A percentile compares a stretch with the other conserved stretches of the same genome.
Conservation (phyloP, 2,888 invertebrate species). For the Dendrolimus houi region DNA sequence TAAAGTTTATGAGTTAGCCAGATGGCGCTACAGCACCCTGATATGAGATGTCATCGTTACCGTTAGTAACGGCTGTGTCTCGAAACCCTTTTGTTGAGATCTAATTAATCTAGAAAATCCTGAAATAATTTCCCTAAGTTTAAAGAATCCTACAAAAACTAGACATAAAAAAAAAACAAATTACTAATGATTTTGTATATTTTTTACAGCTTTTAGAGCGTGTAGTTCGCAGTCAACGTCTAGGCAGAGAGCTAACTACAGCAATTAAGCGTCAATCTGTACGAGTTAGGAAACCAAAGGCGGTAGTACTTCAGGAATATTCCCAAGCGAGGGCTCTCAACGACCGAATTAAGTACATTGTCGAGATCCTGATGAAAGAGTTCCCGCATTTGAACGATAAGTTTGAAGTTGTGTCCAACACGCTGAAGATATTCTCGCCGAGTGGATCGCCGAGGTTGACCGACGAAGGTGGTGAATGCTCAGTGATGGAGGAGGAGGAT, state of each 20-base stretch:
- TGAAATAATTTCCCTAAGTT: too few species aligned
- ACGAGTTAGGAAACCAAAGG: constrained; percentile 54
- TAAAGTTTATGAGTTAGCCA: too few species aligned
- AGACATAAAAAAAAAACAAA: too few species aligned
- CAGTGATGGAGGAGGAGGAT: constrained; percentile 16
- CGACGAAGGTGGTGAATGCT: constrained; percentile 17
- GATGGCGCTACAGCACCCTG: too few species aligned
- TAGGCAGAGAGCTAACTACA: constrained; percentile 76
- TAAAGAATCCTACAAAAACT: too few species aligned
- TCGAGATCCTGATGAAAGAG: constrained; percentile 75
- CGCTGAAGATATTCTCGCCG: constrained; percentile 58
- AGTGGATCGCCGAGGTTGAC: constrained; percentile 36
- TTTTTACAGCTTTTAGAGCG: constrained; percentile 59
- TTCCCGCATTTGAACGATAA: constrained; percentile 76
- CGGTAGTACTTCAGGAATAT: constrained; percentile 71
- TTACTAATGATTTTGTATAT: too few species aligned
- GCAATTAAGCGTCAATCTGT: constrained; percentile 60
- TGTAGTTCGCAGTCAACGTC: constrained; percentile 82
- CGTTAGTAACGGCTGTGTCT: too few species aligned
- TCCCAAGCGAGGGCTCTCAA: constrained; percentile 76
- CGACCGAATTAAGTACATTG: constrained; percentile 72
- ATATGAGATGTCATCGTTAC: too few species aligned
- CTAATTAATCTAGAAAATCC: too few species aligned
- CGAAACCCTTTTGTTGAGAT: too few species aligned
- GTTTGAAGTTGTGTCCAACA: constrained; percentile 56